Evolutionary conservation across 2,113 vertebrate genomes (phyloP), one percentile per base, ranked within the genome.

Genomic region (Maccullochella peelii): DNA sequence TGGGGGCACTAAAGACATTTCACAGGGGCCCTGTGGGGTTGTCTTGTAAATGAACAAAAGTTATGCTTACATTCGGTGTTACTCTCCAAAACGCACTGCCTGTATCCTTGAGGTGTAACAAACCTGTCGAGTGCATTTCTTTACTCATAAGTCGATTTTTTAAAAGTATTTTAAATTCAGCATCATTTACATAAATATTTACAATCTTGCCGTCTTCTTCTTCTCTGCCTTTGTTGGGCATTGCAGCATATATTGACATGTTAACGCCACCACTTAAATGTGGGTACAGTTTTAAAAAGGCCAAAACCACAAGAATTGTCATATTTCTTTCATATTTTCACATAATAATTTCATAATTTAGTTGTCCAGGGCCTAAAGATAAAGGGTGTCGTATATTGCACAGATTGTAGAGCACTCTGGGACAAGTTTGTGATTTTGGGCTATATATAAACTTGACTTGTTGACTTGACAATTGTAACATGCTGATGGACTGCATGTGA

Each of bases 361-460:
- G n/a, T 62, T 70, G 20, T 15, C 38, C 23, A 44, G 33, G 25
- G 5, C 6, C 55, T 27, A 42, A 61, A 72, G 7, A 71, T 55
- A 36, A 27, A 59, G 6, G 7, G 4, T 54, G 58, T 27, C 1
- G 1, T 52, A n/a, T n/a, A 44, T 27, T 70, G 23, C 38, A 23
- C 2, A 20, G 21, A 27, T 0, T 55, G 38, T 21, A 57, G 49
- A 52, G 20, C 38, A 8, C 20, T 33, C 10, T 67, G 21, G 54
- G 47, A n/a, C 14, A n/a, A 14, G 6, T 59, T 36, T 66, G 25
- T 47, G 8, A 50, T 63, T 63, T 38, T 8, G 20, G 15, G 27
- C 76, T 78, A 75, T 70, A 73, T 61, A 69, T 65, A 77, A 58
- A 78, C 30, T 11, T 77, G 27, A 66, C 77, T 61, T 58, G 65